phyloP scores from a whole-genome alignment of 2,888 invertebrate species.

The Alviniconcha strummeri region DNA sequence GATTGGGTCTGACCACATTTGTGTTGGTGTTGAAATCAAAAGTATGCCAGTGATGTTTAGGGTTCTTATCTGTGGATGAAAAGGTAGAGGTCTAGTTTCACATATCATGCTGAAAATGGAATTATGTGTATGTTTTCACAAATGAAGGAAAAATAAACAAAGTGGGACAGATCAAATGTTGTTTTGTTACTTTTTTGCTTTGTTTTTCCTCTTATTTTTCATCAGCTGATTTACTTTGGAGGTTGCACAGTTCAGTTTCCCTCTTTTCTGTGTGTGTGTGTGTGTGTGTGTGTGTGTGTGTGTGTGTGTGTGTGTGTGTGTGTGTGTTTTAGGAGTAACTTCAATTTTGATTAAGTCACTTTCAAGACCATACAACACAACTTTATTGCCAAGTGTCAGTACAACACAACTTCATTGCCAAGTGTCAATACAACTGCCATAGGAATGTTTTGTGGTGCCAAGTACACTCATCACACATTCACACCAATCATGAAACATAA shows the following conservation, averaged over 20 bases:
- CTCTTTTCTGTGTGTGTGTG: conserved; percentile 9
- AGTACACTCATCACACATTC: too few species aligned
- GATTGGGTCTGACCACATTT: too few species aligned
- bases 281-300: conserved; percentile 15
- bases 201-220: too few species aligned
- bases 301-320: conserved; percentile 16
- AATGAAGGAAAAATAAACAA: background rate
- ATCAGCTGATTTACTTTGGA: background rate
- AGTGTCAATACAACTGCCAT: too few species aligned
- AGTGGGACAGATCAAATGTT: background rate
- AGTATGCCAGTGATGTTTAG: background rate
- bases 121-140: background rate
- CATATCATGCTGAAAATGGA: background rate
- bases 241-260: background rate
- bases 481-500: too few species aligned
- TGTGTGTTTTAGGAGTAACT: background rate
- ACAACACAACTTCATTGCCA: too few species aligned
- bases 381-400: too few species aligned
- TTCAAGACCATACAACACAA: too few species aligned
- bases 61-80: background rate
- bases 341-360: too few species aligned
- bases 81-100: background rate
- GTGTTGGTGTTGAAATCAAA: background rate
- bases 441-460: too few species aligned
- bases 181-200: background rate